Evolutionary conservation across 2,113 vertebrate genomes (phyloP).

Genomic region (Cyrtonyx montezumae): DNA sequence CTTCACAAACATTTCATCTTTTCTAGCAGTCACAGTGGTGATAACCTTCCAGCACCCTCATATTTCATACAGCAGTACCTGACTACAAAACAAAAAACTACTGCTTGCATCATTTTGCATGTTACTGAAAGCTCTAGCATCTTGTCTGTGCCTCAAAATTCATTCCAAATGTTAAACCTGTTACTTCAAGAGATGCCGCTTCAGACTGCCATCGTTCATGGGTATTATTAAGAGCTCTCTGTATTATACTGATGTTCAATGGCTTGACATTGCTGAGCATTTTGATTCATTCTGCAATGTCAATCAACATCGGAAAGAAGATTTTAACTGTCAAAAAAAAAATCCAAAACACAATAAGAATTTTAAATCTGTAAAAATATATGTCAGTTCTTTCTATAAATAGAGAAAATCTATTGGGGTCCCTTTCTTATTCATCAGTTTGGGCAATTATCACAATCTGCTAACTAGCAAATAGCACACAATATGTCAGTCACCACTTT

Average conservation of each 20-base stretch:
- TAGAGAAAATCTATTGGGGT: not conserved
- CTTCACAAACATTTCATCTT: not conserved
- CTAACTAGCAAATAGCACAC: not conserved
- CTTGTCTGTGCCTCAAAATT: not conserved
- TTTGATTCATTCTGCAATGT: not conserved
- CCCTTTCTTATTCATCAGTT: not conserved
- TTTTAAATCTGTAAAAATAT: not conserved
- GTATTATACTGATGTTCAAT: not conserved
- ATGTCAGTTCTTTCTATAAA: not conserved
- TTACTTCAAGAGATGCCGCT: not conserved
- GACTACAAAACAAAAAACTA: not conserved
- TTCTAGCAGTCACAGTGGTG: not conserved
- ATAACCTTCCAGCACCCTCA: not conserved
- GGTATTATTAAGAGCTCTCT: not conserved
- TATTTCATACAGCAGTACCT: not conserved
- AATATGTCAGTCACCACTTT: not conserved
- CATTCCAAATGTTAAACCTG: not conserved
- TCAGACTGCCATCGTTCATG: not conserved
- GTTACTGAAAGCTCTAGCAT: not conserved
- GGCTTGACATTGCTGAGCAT: not conserved
- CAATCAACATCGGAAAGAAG: not conserved
- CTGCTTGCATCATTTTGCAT: not conserved
- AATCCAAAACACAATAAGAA: not conserved
- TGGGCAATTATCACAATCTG: not conserved
- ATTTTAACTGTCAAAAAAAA: not conserved